A percentile compares a stretch with the other conserved stretches of the same genome.
Evolutionary conservation across 2,113 vertebrate genomes (phyloP).

Genomic region (Coptodon rendalli): DNA sequence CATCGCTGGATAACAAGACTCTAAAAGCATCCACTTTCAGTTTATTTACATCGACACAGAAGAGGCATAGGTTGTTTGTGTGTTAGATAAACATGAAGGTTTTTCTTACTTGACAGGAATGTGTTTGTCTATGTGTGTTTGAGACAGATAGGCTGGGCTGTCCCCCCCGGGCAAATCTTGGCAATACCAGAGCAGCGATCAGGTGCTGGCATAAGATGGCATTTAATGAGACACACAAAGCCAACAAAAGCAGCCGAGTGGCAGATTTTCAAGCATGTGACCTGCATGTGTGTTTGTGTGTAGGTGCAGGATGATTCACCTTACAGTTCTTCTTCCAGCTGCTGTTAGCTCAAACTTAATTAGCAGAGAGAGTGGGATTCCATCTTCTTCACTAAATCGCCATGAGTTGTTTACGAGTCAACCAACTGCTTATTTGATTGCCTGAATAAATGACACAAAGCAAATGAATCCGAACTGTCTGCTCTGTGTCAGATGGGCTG

Average conservation of each 20-base stretch:
- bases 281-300: constrained; percentile 6
- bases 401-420: constrained; percentile 39
- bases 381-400: constrained; percentile 10
- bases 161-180: constrained; percentile 1
- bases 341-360: constrained; percentile 48
- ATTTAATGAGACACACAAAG: constrained; percentile 31
- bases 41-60: neutral
- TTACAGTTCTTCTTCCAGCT: constrained; percentile 41
- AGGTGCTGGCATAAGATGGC: constrained; percentile 12
- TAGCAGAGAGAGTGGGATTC: constrained; percentile 8
- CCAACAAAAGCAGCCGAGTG: neutral
- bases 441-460: constrained; percentile 44
- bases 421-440: constrained; percentile 30
- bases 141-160: neutral
- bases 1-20: neutral
- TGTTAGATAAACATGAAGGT: constrained; percentile 9
- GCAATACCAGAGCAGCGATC: constrained; percentile 17
- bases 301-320: constrained; percentile 31
- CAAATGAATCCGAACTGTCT: constrained; percentile 31
- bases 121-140: neutral
- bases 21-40: neutral
- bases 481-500: neutral
- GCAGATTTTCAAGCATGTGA: neutral
- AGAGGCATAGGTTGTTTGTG: neutral
- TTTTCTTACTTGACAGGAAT: neutral